Evolutionary conservation across 2,797 vertebrate genomes (phyloP), one percentile per base, ranked within the genome.

Genomic region (Eidolon dupreanum): DNA sequence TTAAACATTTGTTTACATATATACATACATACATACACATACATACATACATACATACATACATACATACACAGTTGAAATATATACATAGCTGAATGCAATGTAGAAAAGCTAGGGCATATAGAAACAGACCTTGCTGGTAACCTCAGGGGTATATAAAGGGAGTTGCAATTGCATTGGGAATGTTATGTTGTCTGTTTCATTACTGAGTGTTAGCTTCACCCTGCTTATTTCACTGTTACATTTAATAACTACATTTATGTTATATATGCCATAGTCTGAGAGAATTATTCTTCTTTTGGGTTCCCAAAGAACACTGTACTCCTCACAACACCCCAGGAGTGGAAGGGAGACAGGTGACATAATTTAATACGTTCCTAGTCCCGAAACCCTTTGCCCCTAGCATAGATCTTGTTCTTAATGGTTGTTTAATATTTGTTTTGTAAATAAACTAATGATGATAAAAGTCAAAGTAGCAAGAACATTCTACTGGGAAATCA

Each of bases 391-490:
- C 17, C 33, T 17, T 55, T 36, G 5, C 12, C 6, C 8, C 22
- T 84, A 82, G 13, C 53, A 38, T 17, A 83, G 26, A 73, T 26
- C n/a, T 86, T 83, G 3, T 36, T 88, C n/a, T 95, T 75, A 36
- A 26, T 79, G n/a, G 33, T 33, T 82, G 8, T 33, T 88, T 91
- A 83, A 57, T 57, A 43, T 83, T 63, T 66, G 1, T 38, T 89
- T 94, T 33, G 77, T 74, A 90, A 93, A 24, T 83, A 36, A 5
- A 87, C 26, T 65, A 85, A 65, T 86, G 24, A 75, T 85, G 26
- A 90, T n/a, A 88, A 93, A 82, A 92, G 24, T 65, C 9, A 84
- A 84, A 2, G 36, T n/a, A 89, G 13, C 1, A 61, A 81, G 26
- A 73, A 88, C 95, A 93, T 90, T 6, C 66, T 73, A 53, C 20